Evolutionary conservation across 2,888 invertebrate species (phyloP).

Genomic region (Xanthorhoe designata): DNA sequence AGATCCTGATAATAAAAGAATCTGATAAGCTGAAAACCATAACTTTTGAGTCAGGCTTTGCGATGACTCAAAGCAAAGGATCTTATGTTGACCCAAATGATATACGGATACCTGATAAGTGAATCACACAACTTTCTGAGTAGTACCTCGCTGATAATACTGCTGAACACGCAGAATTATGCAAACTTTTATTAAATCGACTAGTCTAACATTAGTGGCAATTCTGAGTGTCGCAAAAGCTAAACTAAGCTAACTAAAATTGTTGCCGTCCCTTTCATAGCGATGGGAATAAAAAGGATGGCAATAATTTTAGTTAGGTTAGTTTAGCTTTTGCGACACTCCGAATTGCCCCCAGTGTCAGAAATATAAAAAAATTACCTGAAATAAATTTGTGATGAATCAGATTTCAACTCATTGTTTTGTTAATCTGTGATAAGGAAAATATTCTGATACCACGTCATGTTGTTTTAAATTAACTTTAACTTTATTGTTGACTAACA

Average conservation of each 20-base stretch:
- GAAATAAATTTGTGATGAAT: constrained; percentile 9
- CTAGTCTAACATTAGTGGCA: too few relatives aligned
- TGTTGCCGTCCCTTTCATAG: too few relatives aligned
- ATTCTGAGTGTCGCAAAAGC: too few relatives aligned
- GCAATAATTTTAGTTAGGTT: too few relatives aligned
- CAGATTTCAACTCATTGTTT: neutral
- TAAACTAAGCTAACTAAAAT: too few relatives aligned
- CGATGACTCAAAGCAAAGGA: constrained; percentile 56
- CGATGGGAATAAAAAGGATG: too few relatives aligned
- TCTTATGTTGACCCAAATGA: constrained; percentile 62
- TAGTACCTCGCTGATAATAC: constrained; percentile 35
- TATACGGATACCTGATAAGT: constrained; percentile 56
- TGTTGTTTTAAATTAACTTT: constrained; percentile 3
- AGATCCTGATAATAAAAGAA: neutral
- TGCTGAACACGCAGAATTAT: constrained; percentile 17
- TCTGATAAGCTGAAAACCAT: constrained; percentile 20
- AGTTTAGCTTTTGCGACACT: too few relatives aligned
- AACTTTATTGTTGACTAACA: constrained; percentile 1
- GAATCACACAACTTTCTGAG: constrained; percentile 53
- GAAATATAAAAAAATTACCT: neutral
- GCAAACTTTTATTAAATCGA: neutral
- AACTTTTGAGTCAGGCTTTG: constrained; percentile 47
- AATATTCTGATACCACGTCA: constrained; percentile 7
- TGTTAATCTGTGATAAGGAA: neutral
- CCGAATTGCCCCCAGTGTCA: too few relatives aligned